Base-by-base conservation (phyloP, 2,797 vertebrate species). In the Poecilia wingei region DNA sequence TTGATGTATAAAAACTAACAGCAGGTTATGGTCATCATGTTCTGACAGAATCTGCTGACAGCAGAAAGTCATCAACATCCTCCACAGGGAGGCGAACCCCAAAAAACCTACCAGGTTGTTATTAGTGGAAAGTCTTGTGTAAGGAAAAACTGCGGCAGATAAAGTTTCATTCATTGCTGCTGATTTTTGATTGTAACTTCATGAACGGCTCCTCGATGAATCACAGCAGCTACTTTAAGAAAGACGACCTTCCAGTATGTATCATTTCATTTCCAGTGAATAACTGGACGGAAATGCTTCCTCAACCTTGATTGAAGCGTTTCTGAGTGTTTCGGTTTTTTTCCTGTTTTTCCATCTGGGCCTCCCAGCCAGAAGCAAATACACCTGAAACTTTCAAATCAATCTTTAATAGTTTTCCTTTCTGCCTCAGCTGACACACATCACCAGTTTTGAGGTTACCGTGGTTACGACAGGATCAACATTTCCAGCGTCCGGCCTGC, bases 271-370 rank as follows among this genome's bases (percentile, higher is more conserved):
- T 88, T 71, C 61, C 76, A 84, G 88, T 86, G 36, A 90, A 86
- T 90, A 90, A 92, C 82, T 83, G 72, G 89, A 92, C 91, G 77
- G 83, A 89, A 92, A 92, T 14, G 14, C 45, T 0, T 49, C 18
- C 47, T 20, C 0, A 6, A 47, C 4, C 47, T 13, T 4, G n/a
- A 28, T 55, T 25, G 20, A 55, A 69, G 25, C 6, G 76, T 85
- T 86, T 81, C 73, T 79, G 72, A 84, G 68, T 2, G 1, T 72
- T 90, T 84, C 79, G 39, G 18, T 31, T 81, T 84, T 39, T 28
- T 87, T 82, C 68, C 43, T 16, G n/a, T 81, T 84, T 39, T 33
- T 87, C 83, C 61, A 31, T 31, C 2, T 1, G 13, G 16, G 16
- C 28, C 59, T 7, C 4, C 59, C 14, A 68, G 59, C 53, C 43